phyloP scores from a whole-genome alignment of 2,113 vertebrate species.

The Galemys pyrenaicus region DNA sequence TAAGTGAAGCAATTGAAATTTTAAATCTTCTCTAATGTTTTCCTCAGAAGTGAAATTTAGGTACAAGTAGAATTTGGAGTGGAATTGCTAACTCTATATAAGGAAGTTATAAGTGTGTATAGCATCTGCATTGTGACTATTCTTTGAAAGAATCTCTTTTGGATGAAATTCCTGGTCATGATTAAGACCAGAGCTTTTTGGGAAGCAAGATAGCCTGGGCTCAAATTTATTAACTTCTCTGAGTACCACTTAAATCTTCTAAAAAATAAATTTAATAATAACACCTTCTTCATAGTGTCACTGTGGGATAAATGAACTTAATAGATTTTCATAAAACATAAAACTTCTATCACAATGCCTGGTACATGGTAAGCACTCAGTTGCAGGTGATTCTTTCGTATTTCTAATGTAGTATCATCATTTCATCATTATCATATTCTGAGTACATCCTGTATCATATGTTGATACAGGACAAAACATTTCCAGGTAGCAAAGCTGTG shows the following conservation, averaged over 20 bases:
- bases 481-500: background rate
- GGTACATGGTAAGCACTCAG: background rate
- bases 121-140: background rate
- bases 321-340: too few relatives aligned
- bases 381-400: background rate
- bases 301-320: background rate
- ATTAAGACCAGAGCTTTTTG: background rate
- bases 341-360: background rate
- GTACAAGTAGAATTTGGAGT: background rate
- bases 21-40: conserved; percentile 36
- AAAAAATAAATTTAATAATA: background rate
- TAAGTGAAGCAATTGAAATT: conserved; percentile 7
- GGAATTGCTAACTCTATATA: background rate
- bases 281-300: background rate
- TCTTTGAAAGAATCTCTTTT: background rate
- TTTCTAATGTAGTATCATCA: background rate
- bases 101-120: background rate
- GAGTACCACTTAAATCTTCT: background rate
- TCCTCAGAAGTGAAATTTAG: conserved; percentile 19
- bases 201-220: background rate
- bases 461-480: background rate
- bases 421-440: background rate
- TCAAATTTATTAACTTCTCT: background rate
- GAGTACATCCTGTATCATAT: background rate
- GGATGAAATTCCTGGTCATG: background rate